These are phyloP conservation scores for Hyalella azteca DNA, from an alignment of 2,888 invertebrate genomes.

Conservation along the genomic window DNA sequence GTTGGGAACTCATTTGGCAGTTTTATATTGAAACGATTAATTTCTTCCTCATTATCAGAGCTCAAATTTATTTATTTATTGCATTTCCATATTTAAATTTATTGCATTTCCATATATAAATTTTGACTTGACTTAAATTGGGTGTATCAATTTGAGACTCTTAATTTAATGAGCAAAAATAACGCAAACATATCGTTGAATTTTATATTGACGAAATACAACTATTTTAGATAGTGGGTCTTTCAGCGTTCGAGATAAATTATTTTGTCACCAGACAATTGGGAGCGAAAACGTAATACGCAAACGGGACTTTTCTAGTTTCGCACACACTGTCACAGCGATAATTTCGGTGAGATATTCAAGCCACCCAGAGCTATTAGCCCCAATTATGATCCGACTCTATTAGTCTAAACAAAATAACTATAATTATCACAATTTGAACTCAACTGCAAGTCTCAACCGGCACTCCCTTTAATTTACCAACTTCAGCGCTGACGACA, in stretches of 20 bases:
- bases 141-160: too few species aligned
- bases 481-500: neutral
- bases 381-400: neutral
- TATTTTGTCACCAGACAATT: neutral
- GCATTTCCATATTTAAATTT: too few species aligned
- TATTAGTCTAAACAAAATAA: constrained; percentile 3
- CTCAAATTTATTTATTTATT: too few species aligned
- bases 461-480: constrained; percentile 8
- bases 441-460: neutral
- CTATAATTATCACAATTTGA: constrained; percentile 19
- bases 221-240: neutral
- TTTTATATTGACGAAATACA: neutral
- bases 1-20: too few species aligned
- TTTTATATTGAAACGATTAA: too few species aligned
- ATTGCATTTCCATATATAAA: too few species aligned
- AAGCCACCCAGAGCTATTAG: neutral
- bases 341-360: neutral
- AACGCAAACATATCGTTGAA: too few species aligned
- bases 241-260: neutral
- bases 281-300: neutral
- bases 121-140: too few species aligned
- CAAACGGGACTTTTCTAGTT: neutral
- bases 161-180: too few species aligned
- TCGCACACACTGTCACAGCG: neutral
- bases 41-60: too few species aligned